Percentiles rank a stretch among this genome's conserved stretches.
phyloP scores from a whole-genome alignment of 2,113 vertebrate species.

The Cephalophus harveyi region DNA sequence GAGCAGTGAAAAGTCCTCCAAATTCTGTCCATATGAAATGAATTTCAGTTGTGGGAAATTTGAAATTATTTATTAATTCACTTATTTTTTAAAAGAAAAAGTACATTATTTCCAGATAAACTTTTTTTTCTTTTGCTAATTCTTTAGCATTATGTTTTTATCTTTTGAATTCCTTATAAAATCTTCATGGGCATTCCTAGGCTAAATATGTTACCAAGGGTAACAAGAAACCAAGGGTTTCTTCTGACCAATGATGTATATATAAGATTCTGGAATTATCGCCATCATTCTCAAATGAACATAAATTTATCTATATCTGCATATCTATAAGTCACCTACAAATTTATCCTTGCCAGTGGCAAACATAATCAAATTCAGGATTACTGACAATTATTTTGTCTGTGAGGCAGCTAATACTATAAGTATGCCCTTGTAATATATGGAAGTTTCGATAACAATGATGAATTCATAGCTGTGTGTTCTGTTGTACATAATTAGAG shows the following conservation, averaged over 20 bases:
- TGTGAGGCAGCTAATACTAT: background rate
- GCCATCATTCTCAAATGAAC: background rate
- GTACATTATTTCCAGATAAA: background rate
- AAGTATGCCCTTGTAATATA: background rate
- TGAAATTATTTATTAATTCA: background rate
- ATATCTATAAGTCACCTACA: background rate
- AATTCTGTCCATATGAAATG: background rate
- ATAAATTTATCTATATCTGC: background rate
- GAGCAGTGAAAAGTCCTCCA: background rate
- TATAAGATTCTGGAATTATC: background rate
- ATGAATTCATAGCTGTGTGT: conserved; percentile 18
- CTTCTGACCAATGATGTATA: background rate
- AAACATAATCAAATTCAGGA: background rate
- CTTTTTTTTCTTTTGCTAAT: background rate
- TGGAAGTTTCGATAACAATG: background rate
- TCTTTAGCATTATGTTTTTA: background rate
- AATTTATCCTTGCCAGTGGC: background rate
- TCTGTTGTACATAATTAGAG: background rate
- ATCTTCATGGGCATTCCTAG: background rate
- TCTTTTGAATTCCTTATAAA: background rate
- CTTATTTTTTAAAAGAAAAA: background rate
- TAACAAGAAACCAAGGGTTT: background rate
- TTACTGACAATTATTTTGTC: background rate
- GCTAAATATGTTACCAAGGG: background rate
- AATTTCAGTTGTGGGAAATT: background rate